Evolutionary conservation across 2,888 invertebrate species (phyloP), one percentile per base, ranked within the genome.

Genomic region (Drosophila pseudotalamancana): DNA sequence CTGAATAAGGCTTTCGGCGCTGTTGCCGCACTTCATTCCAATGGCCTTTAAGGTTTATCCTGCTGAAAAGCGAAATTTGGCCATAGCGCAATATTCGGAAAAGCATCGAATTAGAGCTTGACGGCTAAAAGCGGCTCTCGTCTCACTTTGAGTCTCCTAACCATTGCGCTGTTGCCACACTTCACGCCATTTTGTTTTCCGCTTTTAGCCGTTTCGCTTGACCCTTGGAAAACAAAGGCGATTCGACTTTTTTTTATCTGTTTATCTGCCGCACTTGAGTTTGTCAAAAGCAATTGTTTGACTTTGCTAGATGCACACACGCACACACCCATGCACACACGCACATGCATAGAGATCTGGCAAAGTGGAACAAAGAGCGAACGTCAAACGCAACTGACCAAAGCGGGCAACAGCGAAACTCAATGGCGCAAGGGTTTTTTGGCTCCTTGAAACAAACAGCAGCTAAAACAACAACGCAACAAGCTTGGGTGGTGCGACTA

Each of bases 261-360:
- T 69, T 82, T 85, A 78, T 78, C 79, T 78, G 85, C 60, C 64
- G 65, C 82, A 70, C 80, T 80, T 85, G 72, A 76, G 85, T 62
- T 65, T 78, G 85, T 85, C 82, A 72, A 66, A 59, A 78, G 69
- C 79, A 81, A 81, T 84, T 80, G 85, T 81, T 69, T 81, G 72
- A 63, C 72, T 78, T 76, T 54, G 35, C 66, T 54, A 32, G 67
- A 35, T n/a, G n/a, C n/a, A n/a, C n/a, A n/a, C n/a, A n/a, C 35
- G 64, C 46, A 69, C 48, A 59, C 59, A 54, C 54, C 31, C 14
- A 37, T 14, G 16, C 39, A 39, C 23, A 67, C n/a, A 40, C 6
- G 14, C 34, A 34, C 27, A 43, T 25, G 12, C 8, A 37, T 12
- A 65, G 12, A 40, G 11, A 27, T 9, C 39, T 37, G 19, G 25